Conservation (phyloP, 2,888 invertebrate species). For the Diaphora mendica region DNA sequence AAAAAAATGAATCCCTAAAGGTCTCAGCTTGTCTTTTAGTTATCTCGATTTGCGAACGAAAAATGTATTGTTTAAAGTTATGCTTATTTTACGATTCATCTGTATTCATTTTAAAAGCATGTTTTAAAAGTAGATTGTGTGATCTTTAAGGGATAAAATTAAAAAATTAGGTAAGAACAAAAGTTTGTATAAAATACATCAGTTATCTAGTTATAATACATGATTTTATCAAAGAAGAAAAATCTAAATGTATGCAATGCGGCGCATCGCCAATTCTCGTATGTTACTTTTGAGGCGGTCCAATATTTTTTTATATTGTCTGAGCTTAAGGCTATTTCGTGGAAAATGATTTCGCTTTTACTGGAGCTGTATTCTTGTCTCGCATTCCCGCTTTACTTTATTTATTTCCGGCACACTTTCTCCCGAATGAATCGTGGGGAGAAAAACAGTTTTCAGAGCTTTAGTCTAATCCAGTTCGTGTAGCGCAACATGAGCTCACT, state of each 20-base stretch:
- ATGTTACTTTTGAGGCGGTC: conserved; percentile 41
- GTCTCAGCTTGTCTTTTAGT: conserved; percentile 33
- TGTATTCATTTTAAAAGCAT: neutral
- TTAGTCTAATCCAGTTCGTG: conserved; percentile 69
- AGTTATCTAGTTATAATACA: neutral
- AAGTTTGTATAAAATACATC: too few relatives aligned
- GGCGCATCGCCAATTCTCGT: conserved; percentile 16
- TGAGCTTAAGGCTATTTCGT: conserved; percentile 48
- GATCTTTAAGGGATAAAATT: too few relatives aligned
- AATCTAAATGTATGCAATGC: neutral
- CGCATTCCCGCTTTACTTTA: conserved; percentile 59
- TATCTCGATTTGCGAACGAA: neutral
- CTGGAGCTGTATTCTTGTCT: conserved; percentile 59
- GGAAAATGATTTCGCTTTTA: conserved; percentile 56
- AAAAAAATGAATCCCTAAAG: conserved; percentile 57
- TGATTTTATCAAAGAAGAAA: neutral
- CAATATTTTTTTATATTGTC: conserved; percentile 48
- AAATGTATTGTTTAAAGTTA: neutral
- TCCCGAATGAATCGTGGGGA: conserved; percentile 64
- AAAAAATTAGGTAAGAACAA: neutral
- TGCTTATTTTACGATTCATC: neutral
- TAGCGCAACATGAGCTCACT: conserved; percentile 67
- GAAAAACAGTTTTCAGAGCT: conserved; percentile 74
- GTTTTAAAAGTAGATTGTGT: neutral
- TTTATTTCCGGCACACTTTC: conserved; percentile 66